Conservation (phyloP, 2,888 invertebrate species). For the Acrocyrtus sp. region DNA sequence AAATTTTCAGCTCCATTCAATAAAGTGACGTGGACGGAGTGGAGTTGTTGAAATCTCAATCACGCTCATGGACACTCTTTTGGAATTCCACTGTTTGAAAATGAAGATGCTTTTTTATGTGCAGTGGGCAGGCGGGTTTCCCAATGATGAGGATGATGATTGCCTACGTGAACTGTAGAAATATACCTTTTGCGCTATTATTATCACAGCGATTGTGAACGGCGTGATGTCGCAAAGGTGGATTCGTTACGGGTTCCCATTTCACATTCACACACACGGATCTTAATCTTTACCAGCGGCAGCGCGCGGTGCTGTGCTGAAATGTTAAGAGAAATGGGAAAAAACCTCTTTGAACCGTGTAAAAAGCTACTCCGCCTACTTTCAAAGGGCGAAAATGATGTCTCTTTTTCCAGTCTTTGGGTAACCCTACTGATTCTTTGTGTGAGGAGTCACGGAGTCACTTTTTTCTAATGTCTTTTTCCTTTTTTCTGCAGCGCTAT, state of each 20-base stretch:
- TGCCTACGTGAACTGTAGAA: slow-evolving; percentile 4
- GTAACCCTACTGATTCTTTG: slow-evolving; percentile 47
- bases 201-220: slow-evolving; percentile 25
- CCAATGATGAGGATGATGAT: slow-evolving; percentile 23
- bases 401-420: slow-evolving; percentile 37
- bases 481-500: slow-evolving; percentile 32
- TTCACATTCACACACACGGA: not conserved
- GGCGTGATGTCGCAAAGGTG: slow-evolving; percentile 38
- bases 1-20: slow-evolving; percentile 41
- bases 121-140: not conserved
- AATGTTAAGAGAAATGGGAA: slow-evolving; percentile 11
- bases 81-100: slow-evolving; percentile 14
- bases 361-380: slow-evolving; percentile 32
- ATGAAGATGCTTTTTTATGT: not conserved
- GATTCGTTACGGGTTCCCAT: slow-evolving; percentile 38
- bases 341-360: slow-evolving; percentile 21
- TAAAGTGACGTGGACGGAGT: slow-evolving; percentile 14
- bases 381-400: slow-evolving; percentile 34
- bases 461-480: not conserved
- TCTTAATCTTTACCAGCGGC: not conserved
- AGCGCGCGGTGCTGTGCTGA: not conserved
- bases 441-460: not conserved
- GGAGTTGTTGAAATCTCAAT: slow-evolving; percentile 39
- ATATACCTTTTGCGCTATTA: slow-evolving; percentile 29
- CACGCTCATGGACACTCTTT: slow-evolving; percentile 16